Evolutionary conservation across 2,113 vertebrate genomes (phyloP).

Genomic region (Tragelaphus strepsiceros): DNA sequence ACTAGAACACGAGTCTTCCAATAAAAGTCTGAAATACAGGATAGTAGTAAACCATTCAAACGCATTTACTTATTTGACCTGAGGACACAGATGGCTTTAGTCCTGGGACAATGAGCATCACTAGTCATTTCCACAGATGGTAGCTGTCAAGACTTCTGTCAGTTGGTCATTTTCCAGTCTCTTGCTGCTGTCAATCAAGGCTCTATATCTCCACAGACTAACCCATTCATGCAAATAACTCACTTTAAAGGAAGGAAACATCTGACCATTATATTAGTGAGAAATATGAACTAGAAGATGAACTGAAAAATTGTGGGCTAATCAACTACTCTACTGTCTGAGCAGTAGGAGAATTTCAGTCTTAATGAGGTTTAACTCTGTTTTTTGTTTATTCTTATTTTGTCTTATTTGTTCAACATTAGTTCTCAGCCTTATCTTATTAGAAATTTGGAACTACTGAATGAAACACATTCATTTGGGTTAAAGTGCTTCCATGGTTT

Average conservation of each 20-base stretch:
- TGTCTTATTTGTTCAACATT: not conserved
- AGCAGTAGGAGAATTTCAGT: not conserved
- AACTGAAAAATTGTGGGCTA: not conserved
- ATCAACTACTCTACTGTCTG: not conserved
- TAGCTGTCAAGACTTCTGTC: not conserved
- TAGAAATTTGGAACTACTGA: not conserved
- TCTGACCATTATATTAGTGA: not conserved
- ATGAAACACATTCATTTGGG: not conserved
- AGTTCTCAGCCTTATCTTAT: not conserved
- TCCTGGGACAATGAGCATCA: not conserved
- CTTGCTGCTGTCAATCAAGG: not conserved
- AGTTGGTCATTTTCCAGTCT: not conserved
- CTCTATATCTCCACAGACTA: not conserved
- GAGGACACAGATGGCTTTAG: not conserved
- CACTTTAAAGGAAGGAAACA: not conserved
- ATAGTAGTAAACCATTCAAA: not conserved
- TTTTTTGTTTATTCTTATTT: not conserved
- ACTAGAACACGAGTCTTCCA: not conserved
- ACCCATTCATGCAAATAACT: not conserved
- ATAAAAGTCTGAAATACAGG: not conserved
- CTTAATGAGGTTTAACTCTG: not conserved
- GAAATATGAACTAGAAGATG: not conserved
- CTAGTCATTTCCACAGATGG: not conserved
- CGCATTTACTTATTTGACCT: not conserved
- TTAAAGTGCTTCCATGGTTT: not conserved